Conservation (phyloP, 2,888 invertebrate species). For the Patella depressa region DNA sequence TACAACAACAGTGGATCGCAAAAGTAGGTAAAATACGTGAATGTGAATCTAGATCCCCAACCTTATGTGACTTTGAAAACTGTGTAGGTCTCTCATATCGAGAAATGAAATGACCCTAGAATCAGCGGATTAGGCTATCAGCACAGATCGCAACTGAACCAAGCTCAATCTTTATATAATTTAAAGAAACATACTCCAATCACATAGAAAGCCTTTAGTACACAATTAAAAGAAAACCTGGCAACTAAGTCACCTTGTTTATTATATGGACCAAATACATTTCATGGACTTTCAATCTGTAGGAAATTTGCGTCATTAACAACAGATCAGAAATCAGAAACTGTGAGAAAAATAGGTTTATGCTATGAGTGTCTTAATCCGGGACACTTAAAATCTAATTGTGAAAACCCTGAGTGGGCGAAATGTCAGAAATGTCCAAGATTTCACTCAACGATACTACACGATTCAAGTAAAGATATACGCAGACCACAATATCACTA, state of each 20-base stretch:
- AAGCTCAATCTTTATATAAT: neutral
- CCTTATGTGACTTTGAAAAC: neutral
- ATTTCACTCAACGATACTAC: neutral
- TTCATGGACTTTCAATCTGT: neutral
- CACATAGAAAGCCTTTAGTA: neutral
- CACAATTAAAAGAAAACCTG: neutral
- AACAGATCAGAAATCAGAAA: neutral
- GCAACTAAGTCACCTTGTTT: neutral
- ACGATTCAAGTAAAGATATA: neutral
- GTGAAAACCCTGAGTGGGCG: neutral
- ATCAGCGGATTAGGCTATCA: neutral
- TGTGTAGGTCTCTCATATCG: neutral
- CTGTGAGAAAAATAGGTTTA: neutral
- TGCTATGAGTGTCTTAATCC: neutral
- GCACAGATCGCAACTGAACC: neutral
- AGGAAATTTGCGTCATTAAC: neutral
- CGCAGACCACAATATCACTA: too few species aligned
- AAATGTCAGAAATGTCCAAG: neutral
- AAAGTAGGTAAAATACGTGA: neutral
- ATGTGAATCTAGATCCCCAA: neutral
- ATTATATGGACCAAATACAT: neutral
- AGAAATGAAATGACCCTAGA: neutral
- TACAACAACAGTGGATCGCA: conserved; percentile 2
- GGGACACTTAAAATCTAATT: neutral
- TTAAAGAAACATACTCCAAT: neutral